These are phyloP conservation scores for Macrobrachium rosenbergii DNA, from an alignment of 1,140 invertebrate species.

Conservation along the genomic window DNA sequence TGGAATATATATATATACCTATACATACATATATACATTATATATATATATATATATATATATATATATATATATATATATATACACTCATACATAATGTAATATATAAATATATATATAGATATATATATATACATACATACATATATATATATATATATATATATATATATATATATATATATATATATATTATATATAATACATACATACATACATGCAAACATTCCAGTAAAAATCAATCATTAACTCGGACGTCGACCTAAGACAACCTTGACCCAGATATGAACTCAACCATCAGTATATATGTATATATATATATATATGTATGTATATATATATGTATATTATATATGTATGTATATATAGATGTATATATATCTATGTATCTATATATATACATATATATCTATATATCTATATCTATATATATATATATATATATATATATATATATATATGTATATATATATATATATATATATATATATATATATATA, in stretches of 20 bases:
- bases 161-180: conserved; percentile 23
- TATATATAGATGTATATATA: too few relatives aligned
- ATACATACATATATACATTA: background rate
- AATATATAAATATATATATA: conserved; percentile 7
- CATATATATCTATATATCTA: conserved; percentile 2
- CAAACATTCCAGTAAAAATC: too few relatives aligned
- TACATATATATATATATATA: conserved; percentile 5
- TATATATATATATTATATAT: too few relatives aligned
- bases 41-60: conserved; percentile 8
- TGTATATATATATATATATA: too few relatives aligned
- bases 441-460: too few relatives aligned
- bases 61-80: conserved; percentile 2
- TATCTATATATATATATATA: conserved; percentile 1
- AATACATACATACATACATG: too few relatives aligned
- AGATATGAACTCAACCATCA: too few relatives aligned
- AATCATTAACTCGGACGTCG: too few relatives aligned
- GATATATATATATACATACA: conserved; percentile 6
- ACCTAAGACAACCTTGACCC: too few relatives aligned
- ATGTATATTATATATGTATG: too few relatives aligned
- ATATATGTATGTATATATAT: background rate
- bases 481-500: too few relatives aligned
- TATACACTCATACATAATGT: background rate
- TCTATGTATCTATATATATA: background rate
- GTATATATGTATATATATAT: too few relatives aligned
- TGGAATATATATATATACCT: conserved; percentile 3